Conservation (phyloP, 2,113 vertebrate species). For the Scytalopus superciliaris region DNA sequence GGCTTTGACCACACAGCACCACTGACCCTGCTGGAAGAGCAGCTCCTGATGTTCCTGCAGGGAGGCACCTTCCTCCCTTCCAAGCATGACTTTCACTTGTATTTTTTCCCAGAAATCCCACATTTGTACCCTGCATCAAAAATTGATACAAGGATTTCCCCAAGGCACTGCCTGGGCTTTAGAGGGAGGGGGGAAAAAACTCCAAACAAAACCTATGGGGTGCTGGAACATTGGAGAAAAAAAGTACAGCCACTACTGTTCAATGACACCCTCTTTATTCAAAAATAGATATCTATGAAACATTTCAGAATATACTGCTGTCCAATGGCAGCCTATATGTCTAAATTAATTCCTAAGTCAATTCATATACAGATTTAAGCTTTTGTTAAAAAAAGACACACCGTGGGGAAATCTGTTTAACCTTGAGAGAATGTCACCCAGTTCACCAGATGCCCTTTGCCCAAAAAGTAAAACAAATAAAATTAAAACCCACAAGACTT, state of each 20-base stretch:
- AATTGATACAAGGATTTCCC: not conserved
- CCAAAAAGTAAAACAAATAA: slow-evolving; percentile 39
- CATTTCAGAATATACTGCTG: slow-evolving; percentile 83
- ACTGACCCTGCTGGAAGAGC: not conserved
- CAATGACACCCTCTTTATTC: slow-evolving; percentile 83
- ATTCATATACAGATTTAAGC: slow-evolving; percentile 76
- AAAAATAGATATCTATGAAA: slow-evolving; percentile 85
- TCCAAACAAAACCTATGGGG: not conserved
- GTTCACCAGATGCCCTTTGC: slow-evolving; percentile 32
- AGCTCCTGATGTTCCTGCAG: not conserved
- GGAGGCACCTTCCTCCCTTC: not conserved
- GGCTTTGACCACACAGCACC: rapidly evolving
- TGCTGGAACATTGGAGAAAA: not conserved
- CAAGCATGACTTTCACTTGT: not conserved
- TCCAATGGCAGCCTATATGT: slow-evolving; percentile 75
- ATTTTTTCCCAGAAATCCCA: not conserved
- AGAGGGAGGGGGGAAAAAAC: not conserved
- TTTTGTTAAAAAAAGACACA: slow-evolving; percentile 68
- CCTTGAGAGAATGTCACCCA: slow-evolving; percentile 44
- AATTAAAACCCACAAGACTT: slow-evolving; percentile 55
- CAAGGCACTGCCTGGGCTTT: not conserved
- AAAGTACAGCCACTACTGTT: not conserved
- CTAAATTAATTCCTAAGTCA: slow-evolving; percentile 80
- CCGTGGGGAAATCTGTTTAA: slow-evolving; percentile 51
- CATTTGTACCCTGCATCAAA: not conserved